Conservation (phyloP, 2,888 invertebrate species). For the Drosophila mimica region DNA sequence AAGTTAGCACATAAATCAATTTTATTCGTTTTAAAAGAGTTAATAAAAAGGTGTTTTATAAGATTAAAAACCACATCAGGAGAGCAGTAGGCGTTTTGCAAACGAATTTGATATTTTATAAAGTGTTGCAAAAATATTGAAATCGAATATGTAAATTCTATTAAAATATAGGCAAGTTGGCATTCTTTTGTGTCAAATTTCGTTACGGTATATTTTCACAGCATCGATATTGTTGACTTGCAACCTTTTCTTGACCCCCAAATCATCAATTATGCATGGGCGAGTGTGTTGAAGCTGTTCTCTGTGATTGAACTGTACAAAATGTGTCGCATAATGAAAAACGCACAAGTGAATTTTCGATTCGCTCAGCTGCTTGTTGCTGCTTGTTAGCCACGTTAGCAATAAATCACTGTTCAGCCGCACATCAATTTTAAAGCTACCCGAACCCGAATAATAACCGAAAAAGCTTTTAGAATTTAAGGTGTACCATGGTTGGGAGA, state of each 20-base stretch:
- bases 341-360: neutral
- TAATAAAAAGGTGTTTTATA: neutral
- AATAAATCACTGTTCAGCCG: conserved; percentile 54
- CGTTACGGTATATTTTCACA: neutral
- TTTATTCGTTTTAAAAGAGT: neutral
- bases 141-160: neutral
- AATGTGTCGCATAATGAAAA: conserved; percentile 58
- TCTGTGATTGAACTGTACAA: conserved; percentile 51
- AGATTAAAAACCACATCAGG: neutral
- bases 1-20: neutral
- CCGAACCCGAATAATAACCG: neutral
- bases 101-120: neutral
- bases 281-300: conserved; percentile 32
- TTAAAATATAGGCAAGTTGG: neutral
- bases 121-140: neutral
- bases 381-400: conserved; percentile 18
- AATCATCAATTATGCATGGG: conserved; percentile 57
- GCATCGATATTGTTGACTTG: conserved; percentile 16
- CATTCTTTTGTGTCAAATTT: neutral
- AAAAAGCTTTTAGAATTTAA: conserved; percentile 2
- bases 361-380: conserved; percentile 6
- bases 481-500: neutral
- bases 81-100: neutral
- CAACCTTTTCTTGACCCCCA: conserved; percentile 40
- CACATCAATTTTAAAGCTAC: conserved; percentile 50